Base-by-base conservation (phyloP, 2,113 vertebrate genomes). In the Polyodon spathula region DNA sequence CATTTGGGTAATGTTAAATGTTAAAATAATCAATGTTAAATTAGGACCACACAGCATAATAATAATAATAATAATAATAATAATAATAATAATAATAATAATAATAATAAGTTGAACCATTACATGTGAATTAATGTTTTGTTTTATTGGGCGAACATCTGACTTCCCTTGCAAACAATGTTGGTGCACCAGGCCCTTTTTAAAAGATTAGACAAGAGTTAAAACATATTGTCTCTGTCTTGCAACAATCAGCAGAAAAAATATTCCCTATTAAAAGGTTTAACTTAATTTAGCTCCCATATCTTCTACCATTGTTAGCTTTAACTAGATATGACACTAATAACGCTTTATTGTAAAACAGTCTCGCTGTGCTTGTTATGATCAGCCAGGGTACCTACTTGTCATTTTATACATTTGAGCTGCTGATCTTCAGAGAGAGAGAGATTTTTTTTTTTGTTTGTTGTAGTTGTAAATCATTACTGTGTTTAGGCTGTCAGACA, bases 381-480 rank as follows among this genome's bases (percentile, higher is more conserved):
- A 63, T 63, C 7, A 42, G 54, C 14, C 57, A n/a, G 50, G 42
- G 44, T 51, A 52, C 41, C 37, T 40, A 41, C 48, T 14, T 40
- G n/a, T 59, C 6, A 37, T 37, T 66, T 51, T n/a, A 40, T 58
- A 70, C 71, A 74, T 65, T 63, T 70, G 68, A 78, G 75, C 72
- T 71, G 68, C 71, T 73, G 67, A 76, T 81, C 70, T 74, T 59
- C 56, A 53, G n/a, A 52, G 50, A 14, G 7, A 14, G 50, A 14
- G 50, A 14, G 50, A 54, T 75, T 76, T 54, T 73, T 73, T 73
- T 73, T 75, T n/a, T n/a, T n/a, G n/a, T n/a, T n/a, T n/a, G n/a
- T n/a, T 81, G 79, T 83, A 82, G 86, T 81, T 80, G 83, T 85
- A 78, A 83, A 77, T 74, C 78, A 85, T 86, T 82, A 82, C 69